A percentile compares a stretch with the other conserved stretches of the same genome.
Conservation (phyloP, 2,888 invertebrate species). For the Tiliacea citrago region DNA sequence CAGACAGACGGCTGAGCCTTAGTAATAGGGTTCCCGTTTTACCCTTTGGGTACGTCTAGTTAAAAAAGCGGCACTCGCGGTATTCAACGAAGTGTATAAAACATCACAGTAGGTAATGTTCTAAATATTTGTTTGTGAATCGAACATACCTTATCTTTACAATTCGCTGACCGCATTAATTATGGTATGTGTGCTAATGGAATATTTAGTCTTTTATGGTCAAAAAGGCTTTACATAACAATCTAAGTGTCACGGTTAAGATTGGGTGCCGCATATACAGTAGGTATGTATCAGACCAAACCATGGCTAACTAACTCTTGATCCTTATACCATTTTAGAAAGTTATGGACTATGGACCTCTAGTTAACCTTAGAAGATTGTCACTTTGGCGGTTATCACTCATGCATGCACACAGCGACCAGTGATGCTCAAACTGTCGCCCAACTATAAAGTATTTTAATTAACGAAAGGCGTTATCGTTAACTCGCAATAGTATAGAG, state of each 20-base stretch:
- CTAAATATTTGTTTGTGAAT: conserved; percentile 19
- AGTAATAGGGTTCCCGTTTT: too few relatives aligned
- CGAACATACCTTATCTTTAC: not conserved
- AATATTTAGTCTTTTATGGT: not conserved
- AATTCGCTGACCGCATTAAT: conserved; percentile 4
- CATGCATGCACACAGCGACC: not conserved
- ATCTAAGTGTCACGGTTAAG: not conserved
- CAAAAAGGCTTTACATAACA: not conserved
- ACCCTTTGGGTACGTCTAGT: too few relatives aligned
- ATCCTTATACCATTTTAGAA: conserved; percentile 3
- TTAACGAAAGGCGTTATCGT: too few relatives aligned
- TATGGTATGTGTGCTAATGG: not conserved
- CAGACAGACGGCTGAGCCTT: too few relatives aligned
- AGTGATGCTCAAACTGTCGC: conserved; percentile 9
- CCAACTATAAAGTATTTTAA: too few relatives aligned
- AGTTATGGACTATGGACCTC: conserved; percentile 1
- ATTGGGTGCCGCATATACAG: too few relatives aligned
- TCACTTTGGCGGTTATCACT: not conserved
- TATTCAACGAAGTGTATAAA: conserved; percentile 9
- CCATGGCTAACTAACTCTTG: not conserved
- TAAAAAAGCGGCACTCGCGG: not conserved
- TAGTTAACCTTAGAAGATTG: not conserved
- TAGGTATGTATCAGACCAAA: too few relatives aligned
- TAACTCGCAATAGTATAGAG: too few relatives aligned
- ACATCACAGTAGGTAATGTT: conserved; percentile 12